Conservation (phyloP, 2,888 invertebrate species). For the Harpagoxenus sublaevis region DNA sequence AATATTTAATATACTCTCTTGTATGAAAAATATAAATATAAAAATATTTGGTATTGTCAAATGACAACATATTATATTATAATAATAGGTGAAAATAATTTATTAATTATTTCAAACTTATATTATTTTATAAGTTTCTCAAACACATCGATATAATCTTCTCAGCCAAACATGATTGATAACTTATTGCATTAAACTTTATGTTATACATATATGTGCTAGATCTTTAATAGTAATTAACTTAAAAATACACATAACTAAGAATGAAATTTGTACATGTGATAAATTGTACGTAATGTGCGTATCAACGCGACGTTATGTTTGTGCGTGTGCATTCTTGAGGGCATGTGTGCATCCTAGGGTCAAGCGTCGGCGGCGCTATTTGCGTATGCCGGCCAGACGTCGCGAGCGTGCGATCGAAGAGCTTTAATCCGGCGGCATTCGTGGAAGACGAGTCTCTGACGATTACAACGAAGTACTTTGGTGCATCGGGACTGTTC, state of each 20-base stretch:
- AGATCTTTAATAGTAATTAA: constrained; percentile 20
- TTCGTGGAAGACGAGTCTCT: constrained; percentile 58
- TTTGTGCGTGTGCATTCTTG: neutral
- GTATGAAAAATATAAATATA: neutral
- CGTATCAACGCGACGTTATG: neutral
- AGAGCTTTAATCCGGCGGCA: constrained; percentile 62
- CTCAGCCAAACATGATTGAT: neutral
- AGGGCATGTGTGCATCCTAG: neutral
- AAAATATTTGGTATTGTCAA: neutral
- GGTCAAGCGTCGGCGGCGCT: constrained; percentile 28
- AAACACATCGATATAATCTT: neutral
- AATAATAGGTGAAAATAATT: neutral
- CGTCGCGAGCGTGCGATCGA: constrained; percentile 41
- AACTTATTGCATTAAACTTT: neutral
- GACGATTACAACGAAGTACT: constrained; percentile 60
- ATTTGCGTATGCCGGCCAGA: constrained; percentile 39
- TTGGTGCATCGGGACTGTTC: constrained; percentile 49
- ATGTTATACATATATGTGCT: neutral
- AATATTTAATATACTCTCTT: neutral
- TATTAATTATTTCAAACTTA: neutral
- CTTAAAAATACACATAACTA: neutral
- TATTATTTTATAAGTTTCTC: neutral
- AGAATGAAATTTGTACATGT: neutral
- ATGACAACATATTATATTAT: neutral
- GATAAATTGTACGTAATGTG: neutral